These are phyloP conservation scores for Heliconius ethilla DNA, from an alignment of 2,888 invertebrate species.

Conservation along the genomic window DNA sequence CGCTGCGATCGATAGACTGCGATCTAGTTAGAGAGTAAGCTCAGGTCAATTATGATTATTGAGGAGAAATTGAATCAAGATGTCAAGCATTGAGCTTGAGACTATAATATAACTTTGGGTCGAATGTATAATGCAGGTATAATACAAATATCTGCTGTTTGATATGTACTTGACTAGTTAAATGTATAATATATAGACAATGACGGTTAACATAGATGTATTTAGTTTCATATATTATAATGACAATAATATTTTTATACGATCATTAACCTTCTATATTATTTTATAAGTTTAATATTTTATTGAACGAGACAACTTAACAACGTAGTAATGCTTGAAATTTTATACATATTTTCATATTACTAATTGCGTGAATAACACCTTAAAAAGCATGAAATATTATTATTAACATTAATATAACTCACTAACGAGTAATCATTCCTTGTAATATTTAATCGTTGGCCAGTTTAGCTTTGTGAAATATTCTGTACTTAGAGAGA, in stretches of 20 bases:
- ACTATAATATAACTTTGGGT: background rate
- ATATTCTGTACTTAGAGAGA: background rate
- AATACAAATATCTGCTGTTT: background rate
- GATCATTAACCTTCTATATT: too few relatives aligned
- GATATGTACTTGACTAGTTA: background rate
- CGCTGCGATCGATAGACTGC: slow-evolving; percentile 39
- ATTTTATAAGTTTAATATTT: too few relatives aligned
- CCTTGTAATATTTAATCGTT: background rate
- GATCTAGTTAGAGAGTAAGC: slow-evolving; percentile 42
- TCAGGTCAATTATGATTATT: slow-evolving; percentile 41
- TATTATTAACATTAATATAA: background rate
- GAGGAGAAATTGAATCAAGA: slow-evolving; percentile 40
- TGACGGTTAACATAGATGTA: background rate
- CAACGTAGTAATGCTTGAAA: too few relatives aligned
- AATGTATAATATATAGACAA: background rate
- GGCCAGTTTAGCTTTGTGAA: background rate
- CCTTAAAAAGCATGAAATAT: background rate
- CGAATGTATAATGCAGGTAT: background rate
- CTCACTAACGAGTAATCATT: background rate
- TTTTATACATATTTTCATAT: background rate
- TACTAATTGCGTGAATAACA: background rate
- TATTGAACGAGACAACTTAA: too few relatives aligned
- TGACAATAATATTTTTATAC: too few relatives aligned
- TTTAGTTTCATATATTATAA: background rate
- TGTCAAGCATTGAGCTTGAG: slow-evolving; percentile 27